Evolutionary conservation across 1,140 invertebrate genomes (phyloP).

Genomic region (Trinorchestia longiramus): DNA sequence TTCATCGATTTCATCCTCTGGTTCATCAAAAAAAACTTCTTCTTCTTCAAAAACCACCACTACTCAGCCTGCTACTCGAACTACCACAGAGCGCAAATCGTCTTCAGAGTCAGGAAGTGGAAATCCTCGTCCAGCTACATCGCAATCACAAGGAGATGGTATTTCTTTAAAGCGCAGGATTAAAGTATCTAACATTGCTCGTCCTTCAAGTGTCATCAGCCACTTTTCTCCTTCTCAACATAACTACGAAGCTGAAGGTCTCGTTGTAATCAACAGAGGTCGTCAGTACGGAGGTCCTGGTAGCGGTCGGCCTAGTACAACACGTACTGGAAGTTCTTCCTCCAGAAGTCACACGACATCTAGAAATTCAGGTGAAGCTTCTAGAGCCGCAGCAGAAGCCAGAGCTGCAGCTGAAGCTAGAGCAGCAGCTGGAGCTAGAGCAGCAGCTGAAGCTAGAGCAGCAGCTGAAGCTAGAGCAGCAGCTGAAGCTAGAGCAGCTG

Average conservation of each 20-base stretch:
- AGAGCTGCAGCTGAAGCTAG: slow-evolving; percentile 35
- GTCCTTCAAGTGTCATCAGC: slow-evolving; percentile 43
- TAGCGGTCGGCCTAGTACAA: neutral
- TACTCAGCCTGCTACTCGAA: neutral
- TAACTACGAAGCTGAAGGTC: slow-evolving; percentile 55
- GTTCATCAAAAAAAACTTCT: neutral
- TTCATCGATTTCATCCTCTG: neutral
- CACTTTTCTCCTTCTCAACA: slow-evolving; percentile 59
- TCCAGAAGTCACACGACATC: neutral
- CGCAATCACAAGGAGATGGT: neutral
- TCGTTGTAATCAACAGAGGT: slow-evolving; percentile 55
- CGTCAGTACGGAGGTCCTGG: neutral
- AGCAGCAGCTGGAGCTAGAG: slow-evolving; percentile 18
- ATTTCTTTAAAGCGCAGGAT: slow-evolving; percentile 14
- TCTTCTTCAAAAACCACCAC: neutral
- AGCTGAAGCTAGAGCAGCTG: slow-evolving; percentile 24
- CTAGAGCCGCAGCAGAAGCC: neutral
- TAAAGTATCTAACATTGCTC: slow-evolving; percentile 1
- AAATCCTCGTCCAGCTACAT: neutral
- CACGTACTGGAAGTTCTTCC: neutral
- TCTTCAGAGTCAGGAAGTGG: neutral
- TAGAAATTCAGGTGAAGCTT: neutral
- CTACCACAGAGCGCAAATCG: neutral
- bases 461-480: slow-evolving; percentile 21
- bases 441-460: neutral